Conservation (phyloP, 2,888 invertebrate species). For the Elegia similella region DNA sequence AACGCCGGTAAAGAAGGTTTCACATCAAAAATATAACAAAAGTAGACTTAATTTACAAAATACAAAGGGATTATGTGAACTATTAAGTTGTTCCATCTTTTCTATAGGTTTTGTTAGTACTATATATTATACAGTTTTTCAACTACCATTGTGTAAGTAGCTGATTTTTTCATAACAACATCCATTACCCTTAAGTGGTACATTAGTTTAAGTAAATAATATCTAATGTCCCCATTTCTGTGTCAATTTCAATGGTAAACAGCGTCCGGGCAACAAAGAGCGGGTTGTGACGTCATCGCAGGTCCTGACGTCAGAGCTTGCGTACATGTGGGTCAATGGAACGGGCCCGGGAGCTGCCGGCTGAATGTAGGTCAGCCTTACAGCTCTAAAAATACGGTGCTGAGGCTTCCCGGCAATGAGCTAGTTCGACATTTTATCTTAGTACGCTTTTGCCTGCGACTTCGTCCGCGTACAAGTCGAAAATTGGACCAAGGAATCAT, state of each 20-base stretch:
- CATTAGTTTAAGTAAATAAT: conserved; percentile 61
- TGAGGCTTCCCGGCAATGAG: conserved; percentile 11
- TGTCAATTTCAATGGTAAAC: conserved; percentile 33
- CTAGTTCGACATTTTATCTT: neutral
- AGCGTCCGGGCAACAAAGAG: conserved; percentile 61
- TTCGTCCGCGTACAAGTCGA: no score
- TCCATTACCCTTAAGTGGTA: neutral
- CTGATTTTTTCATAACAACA: neutral
- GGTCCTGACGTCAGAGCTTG: conserved; percentile 67
- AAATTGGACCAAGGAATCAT: no score
- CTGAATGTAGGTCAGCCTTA: conserved; percentile 62
- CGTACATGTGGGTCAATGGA: conserved; percentile 76
- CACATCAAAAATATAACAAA: no score
- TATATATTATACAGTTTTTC: no score
- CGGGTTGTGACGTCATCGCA: conserved; percentile 59
- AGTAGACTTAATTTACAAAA: no score
- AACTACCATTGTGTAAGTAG: no score
- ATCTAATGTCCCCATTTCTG: neutral
- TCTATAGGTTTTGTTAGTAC: no score
- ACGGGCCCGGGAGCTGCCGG: conserved; percentile 62
- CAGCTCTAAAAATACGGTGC: conserved; percentile 60
- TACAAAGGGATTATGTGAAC: no score
- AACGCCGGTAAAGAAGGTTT: no score
- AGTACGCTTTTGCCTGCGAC: neutral
- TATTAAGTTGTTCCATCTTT: no score